phyloP scores from a whole-genome alignment of 2,113 vertebrate species.

The Coregonus clupeaformis region DNA sequence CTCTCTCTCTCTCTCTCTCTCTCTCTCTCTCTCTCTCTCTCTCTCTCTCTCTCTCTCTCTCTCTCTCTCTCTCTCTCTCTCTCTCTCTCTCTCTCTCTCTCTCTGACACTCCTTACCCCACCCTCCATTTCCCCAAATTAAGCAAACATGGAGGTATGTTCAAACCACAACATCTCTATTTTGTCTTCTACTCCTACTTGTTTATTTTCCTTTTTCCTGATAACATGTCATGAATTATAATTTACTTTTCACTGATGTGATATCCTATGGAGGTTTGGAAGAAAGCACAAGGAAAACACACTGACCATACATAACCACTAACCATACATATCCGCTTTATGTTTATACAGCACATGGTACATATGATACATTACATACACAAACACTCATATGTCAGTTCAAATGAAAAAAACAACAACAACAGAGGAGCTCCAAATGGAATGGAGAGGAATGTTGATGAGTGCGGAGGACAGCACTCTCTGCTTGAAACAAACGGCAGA shows the following conservation, averaged over 20 bases:
- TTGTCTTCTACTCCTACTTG: not conserved
- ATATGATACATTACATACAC: not conserved
- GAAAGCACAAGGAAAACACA: not conserved
- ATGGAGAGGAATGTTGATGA: conserved; percentile 33
- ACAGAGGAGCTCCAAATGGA: not conserved
- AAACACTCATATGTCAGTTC: not conserved
- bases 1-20: not conserved
- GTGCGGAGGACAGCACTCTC: conserved; percentile 26
- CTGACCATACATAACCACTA: not conserved
- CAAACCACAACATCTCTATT: not conserved
- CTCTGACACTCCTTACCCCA: not conserved
- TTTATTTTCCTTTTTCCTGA: not conserved
- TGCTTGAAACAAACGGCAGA: not conserved
- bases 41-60: no score
- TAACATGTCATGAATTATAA: not conserved
- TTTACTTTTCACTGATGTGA: not conserved
- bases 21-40: no score
- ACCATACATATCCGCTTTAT: not conserved
- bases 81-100: not conserved
- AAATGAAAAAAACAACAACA: conserved; percentile 14
- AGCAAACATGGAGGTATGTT: not conserved
- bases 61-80: no score
- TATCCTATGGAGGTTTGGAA: not conserved
- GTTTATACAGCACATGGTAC: not conserved
- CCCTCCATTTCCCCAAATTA: not conserved